phyloP scores from a whole-genome alignment of 2,797 vertebrate genomes.

The Anabas testudineus region DNA sequence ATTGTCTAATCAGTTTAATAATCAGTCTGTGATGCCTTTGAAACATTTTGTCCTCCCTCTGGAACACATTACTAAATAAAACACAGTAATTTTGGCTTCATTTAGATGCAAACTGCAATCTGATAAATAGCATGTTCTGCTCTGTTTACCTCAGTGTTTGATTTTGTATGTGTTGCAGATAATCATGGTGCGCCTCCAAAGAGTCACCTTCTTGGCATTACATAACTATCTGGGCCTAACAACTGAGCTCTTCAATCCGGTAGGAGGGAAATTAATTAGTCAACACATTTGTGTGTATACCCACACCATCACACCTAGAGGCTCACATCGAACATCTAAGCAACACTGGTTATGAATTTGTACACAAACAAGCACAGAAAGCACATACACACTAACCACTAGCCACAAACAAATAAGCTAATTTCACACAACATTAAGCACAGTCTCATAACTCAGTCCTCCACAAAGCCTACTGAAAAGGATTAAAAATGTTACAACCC shows the following conservation, averaged over 20 bases:
- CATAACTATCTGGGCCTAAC: conserved; percentile 97
- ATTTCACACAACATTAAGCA: conserved; percentile 81
- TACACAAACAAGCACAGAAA: conserved; percentile 37
- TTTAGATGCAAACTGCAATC: conserved; percentile 7
- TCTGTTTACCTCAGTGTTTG: conserved; percentile 36
- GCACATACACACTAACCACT: conserved; percentile 7
- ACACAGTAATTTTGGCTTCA: conserved; percentile 2
- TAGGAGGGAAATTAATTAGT: conserved; percentile 60
- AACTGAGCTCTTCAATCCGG: conserved; percentile 93
- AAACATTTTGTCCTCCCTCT: neutral
- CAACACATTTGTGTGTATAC: conserved; percentile 16
- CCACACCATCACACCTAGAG: conserved; percentile 19
- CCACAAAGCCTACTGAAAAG: conserved; percentile 60
- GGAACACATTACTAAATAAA: neutral
- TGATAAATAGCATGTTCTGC: conserved; percentile 17
- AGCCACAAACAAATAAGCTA: conserved; percentile 48
- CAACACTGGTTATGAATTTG: conserved; percentile 21
- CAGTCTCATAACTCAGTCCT: conserved; percentile 68
- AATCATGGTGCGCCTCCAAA: conserved; percentile 97
- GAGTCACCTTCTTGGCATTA: conserved; percentile 94
- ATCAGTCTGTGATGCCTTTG: neutral
- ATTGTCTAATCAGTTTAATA: conserved; percentile 4
- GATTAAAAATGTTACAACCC: conserved; percentile 46
- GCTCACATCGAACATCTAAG: conserved; percentile 25
- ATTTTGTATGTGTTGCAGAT: conserved; percentile 83